phyloP scores from a whole-genome alignment of 92 coral and sea anemone species.

The Porites cylindrica region DNA sequence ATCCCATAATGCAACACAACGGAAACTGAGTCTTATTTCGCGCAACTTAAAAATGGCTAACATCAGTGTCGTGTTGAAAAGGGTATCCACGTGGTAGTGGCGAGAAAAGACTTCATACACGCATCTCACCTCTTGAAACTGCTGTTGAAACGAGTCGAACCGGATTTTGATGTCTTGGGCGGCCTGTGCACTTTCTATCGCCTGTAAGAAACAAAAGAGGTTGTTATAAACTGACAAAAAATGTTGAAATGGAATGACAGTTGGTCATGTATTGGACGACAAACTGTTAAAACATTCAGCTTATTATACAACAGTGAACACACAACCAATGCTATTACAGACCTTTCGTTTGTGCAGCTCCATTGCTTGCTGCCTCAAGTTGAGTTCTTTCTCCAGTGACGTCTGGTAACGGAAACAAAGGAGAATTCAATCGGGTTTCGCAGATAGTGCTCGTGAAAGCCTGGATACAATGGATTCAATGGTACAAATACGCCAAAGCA shows the following conservation, averaged over 20 bases:
- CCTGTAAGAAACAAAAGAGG: slow-evolving; percentile 47
- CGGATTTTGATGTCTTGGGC: slow-evolving; percentile 96
- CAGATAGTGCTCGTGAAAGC: too few species aligned
- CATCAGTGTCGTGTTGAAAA: too few species aligned
- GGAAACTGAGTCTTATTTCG: too few species aligned
- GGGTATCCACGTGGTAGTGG: background rate
- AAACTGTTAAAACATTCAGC: background rate
- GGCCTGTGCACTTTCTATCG: slow-evolving; percentile 87
- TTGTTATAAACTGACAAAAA: background rate
- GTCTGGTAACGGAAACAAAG: slow-evolving; percentile 54
- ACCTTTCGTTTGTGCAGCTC: slow-evolving; percentile 96
- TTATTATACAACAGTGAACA: too few species aligned
- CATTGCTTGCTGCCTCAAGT: slow-evolving; percentile 95
- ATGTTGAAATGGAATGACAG: too few species aligned
- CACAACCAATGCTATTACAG: background rate
- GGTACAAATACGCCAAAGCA: too few species aligned
- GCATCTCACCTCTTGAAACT: slow-evolving; percentile 84
- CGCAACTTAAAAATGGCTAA: too few species aligned
- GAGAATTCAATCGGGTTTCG: background rate
- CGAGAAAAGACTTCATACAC: background rate
- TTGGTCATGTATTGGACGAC: too few species aligned
- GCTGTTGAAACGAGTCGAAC: slow-evolving; percentile 94
- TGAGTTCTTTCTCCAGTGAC: slow-evolving; percentile 95
- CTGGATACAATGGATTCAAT: too few species aligned
- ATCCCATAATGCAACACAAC: too few species aligned